A percentile compares a stretch with the other conserved stretches of the same genome.
Evolutionary conservation across 2,113 vertebrate genomes (phyloP).

Genomic region (Pangasianodon hypophthalmus): DNA sequence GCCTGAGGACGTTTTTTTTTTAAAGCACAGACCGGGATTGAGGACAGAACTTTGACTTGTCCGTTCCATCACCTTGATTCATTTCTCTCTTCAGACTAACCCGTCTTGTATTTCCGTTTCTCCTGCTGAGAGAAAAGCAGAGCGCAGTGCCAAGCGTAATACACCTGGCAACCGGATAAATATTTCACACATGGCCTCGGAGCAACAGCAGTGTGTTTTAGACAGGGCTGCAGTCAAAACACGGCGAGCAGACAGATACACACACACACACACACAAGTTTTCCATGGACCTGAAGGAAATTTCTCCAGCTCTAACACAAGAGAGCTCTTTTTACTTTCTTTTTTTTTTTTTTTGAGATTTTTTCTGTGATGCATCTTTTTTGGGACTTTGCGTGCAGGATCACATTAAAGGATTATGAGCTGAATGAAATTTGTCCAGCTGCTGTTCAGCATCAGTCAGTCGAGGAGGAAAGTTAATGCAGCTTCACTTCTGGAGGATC

Average conservation of each 20-base stretch:
- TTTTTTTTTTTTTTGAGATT: neutral
- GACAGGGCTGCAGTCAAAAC: constrained; percentile 34
- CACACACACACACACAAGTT: constrained; percentile 20
- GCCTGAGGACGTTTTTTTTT: neutral
- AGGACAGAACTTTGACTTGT: constrained; percentile 27
- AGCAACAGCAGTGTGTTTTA: constrained; percentile 58
- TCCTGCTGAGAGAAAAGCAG: constrained; percentile 64
- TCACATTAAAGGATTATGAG: constrained; percentile 59
- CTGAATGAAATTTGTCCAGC: constrained; percentile 54
- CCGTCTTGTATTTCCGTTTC: constrained; percentile 56
- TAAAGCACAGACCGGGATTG: neutral
- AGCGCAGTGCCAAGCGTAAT: constrained; percentile 46
- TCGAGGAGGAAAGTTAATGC: constrained; percentile 59
- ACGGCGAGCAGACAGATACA: constrained; percentile 15
- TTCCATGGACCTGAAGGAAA: constrained; percentile 17
- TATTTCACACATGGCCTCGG: constrained; percentile 74
- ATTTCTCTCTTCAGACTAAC: neutral
- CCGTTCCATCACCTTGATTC: neutral
- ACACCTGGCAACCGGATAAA: constrained; percentile 70
- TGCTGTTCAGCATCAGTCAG: constrained; percentile 55
- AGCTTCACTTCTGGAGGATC: constrained; percentile 54
- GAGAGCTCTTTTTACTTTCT: neutral
- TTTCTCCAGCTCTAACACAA: constrained; percentile 10
- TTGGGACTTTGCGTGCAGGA: constrained; percentile 35
- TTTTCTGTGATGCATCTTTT: neutral